Evolutionary conservation across 2,797 vertebrate genomes (phyloP), one percentile per base, ranked within the genome.

Genomic region (Notoglanidium macrostoma): DNA sequence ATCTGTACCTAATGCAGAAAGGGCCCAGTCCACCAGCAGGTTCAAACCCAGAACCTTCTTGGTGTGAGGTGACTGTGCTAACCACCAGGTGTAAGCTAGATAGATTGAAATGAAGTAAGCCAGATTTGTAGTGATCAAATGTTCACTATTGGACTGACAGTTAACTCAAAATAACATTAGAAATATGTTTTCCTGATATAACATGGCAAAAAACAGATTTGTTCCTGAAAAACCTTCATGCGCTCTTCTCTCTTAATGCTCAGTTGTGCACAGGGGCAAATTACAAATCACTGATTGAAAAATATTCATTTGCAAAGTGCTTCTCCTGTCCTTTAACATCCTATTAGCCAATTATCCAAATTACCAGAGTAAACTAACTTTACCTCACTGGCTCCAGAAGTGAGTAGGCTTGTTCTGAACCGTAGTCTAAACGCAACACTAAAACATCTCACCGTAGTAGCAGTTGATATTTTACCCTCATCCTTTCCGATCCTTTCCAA

Each of bases 331-430:
- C 57, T 61, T 44, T 23, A 61, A 8, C 35, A 26, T 26, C 35
- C 57, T 17, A 44, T 81, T 63, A 81, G n/a, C 23, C 6, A 46
- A n/a, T 81, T 81, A 61, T 63, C 12, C 78, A 81, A 79, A 77
- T 77, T 8, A 55, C 15, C 51, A 54, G 51, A 55, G 29, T 23
- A 79, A 59, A 19, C 19, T 21, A 55, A 10, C 3, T 15, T 29
- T 54, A 54, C 77, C 77, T 79, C 15, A 55, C 74, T 35, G 49
- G 44, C 11, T 4, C 29, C 54, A n/a, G 40, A 40, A n/a, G 23
- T 63, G 57, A n/a, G 4, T 14, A 14, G 2, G 35, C 55, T 26
- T 61, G 12, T 10, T n/a, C 14, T 44, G 10, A 44, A 61, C 32
- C 15, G 19, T 2, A 61, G 19, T 65, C 9, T 4, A n/a, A 63